Evolutionary conservation across 2,888 invertebrate genomes (phyloP), one percentile per base, ranked within the genome.

Genomic region (Mylabris sibirica): DNA sequence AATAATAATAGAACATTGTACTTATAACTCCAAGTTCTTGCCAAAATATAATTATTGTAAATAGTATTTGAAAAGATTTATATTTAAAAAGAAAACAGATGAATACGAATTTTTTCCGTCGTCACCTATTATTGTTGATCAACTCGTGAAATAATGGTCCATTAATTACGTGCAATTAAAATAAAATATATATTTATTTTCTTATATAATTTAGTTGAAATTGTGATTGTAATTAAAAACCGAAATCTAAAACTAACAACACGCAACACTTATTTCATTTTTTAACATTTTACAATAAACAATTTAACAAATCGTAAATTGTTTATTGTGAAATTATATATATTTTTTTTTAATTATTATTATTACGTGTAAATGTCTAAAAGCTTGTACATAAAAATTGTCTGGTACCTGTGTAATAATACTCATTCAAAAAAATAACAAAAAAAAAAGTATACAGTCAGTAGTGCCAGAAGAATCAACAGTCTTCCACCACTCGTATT

Each of bases 341-440:
- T n/a, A n/a, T n/a, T n/a, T n/a, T n/a, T 44, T 5, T 17, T 44
- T 44, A 17, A 4, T 44, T 44, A 6, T n/a, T 8, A n/a, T 17
- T 44, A 44, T 41, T 49, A n/a, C 6, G 3, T n/a, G 44, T 49
- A 49, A 44, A 17, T 44, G 38, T 12, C 12, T 12, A 35, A 44
- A n/a, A n/a, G 74, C 74, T 71, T 81, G 80, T 81, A 80, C 72
- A 81, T 82, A 44, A 44, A 81, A 76, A 79, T 80, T 80, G 80
- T 82, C 82, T 82, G 84, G 84, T 84, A 84, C 84, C 84, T 84
- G 84, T 84, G 79, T 77, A 77, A 82, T 71, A 83, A 84, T 83
- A 84, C 83, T 84, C 83, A 81, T 73, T 30, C 5, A 30, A 30
- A 26, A 26, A 26, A 30, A 30, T 8, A 30, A 30, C 30, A 30